phyloP scores from a whole-genome alignment of 2,113 vertebrate species.

The Brachionichthys hirsutus region DNA sequence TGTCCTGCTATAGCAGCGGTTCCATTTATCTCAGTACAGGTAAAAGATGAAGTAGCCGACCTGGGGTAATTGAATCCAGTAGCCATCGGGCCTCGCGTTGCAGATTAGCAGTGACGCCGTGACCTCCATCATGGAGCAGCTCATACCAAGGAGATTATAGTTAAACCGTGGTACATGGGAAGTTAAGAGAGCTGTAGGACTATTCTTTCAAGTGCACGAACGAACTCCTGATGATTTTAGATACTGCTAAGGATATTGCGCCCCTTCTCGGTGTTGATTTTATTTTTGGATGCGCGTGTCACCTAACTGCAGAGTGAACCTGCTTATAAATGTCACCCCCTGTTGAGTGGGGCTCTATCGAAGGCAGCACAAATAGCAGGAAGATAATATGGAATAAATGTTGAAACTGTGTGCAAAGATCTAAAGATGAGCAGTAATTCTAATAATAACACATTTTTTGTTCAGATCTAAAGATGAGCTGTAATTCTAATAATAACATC shows the following conservation, averaged over 20 bases:
- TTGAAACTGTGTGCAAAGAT: no score
- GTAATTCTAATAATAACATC: neutral
- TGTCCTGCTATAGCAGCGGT: slow-evolving; percentile 27
- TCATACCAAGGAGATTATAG: slow-evolving; percentile 36
- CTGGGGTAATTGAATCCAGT: slow-evolving; percentile 62
- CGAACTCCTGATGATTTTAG: slow-evolving; percentile 3
- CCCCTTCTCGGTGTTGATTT: neutral
- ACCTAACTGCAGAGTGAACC: slow-evolving; percentile 7
- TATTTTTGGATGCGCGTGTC: slow-evolving; percentile 8
- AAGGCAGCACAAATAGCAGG: neutral
- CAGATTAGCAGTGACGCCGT: slow-evolving; percentile 49
- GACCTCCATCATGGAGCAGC: slow-evolving; percentile 36
- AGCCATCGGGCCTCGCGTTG: slow-evolving; percentile 35
- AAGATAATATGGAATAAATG: neutral
- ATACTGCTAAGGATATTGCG: neutral
- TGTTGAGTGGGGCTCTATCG: neutral
- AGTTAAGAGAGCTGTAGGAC: slow-evolving; percentile 19
- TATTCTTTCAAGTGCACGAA: slow-evolving; percentile 10
- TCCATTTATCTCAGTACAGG: slow-evolving; percentile 60
- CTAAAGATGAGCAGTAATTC: no score
- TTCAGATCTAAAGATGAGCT: neutral
- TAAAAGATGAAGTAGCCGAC: slow-evolving; percentile 42
- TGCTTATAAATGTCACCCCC: slow-evolving; percentile 5
- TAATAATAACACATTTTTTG: no score
- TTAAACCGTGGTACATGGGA: slow-evolving; percentile 16